Evolutionary conservation across 2,113 vertebrate species (phyloP).

Genomic region (Psilopsiagon aymara): DNA sequence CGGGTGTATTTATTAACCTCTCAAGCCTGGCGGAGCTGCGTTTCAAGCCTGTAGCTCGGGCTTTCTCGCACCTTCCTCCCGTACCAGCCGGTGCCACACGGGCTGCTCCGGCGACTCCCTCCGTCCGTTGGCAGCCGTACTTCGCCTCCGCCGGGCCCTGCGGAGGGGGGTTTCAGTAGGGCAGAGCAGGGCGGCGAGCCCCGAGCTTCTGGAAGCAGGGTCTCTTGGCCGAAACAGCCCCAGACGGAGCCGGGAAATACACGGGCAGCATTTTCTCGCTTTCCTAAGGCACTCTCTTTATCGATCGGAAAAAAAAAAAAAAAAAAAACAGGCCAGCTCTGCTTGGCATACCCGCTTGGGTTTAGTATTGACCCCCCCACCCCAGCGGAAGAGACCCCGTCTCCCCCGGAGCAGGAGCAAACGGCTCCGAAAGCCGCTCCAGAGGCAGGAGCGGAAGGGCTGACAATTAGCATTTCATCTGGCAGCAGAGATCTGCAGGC

Average conservation of each 20-base stretch:
- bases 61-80: neutral
- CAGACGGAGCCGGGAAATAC: neutral
- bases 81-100: neutral
- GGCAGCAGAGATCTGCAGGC: slow-evolving; percentile 56
- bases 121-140: neutral
- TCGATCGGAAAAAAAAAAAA: neutral
- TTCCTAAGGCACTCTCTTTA: neutral
- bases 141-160: neutral
- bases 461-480: slow-evolving; percentile 72
- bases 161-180: neutral
- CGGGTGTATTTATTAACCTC: slow-evolving; percentile 65
- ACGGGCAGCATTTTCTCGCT: neutral
- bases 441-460: slow-evolving; percentile 61
- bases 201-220: neutral
- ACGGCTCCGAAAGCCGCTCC: slow-evolving; percentile 10
- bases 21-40: neutral
- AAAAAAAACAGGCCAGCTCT: slow-evolving; percentile 3
- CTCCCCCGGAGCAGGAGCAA: slow-evolving; percentile 28
- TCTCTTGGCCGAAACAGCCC: neutral
- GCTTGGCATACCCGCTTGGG: neutral
- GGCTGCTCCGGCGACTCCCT: neutral
- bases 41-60: neutral
- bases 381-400: slow-evolving; percentile 37
- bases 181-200: neutral
- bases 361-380: neutral